phyloP scores from a whole-genome alignment of 2,797 vertebrate genomes.

The Linurgus olivaceus region DNA sequence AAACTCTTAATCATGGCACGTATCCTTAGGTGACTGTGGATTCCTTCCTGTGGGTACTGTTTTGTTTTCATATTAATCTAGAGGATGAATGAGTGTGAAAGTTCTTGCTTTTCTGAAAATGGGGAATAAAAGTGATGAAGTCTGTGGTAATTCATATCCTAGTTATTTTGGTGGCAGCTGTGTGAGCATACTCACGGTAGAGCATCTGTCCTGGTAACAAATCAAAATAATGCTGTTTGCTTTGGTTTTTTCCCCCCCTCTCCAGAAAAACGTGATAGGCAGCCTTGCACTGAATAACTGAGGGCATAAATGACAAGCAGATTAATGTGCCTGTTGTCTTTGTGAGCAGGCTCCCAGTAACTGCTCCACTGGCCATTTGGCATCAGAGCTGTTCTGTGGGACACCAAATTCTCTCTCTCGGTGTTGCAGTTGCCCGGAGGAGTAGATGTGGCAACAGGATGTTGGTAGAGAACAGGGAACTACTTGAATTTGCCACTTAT shows the following conservation, averaged over 20 bases:
- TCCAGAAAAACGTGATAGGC: not conserved
- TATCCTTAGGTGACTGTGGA: not conserved
- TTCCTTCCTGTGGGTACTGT: not conserved
- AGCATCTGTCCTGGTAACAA: not conserved
- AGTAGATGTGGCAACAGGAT: slow-evolving; percentile 64
- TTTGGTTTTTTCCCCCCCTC: not conserved
- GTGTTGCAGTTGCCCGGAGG: slow-evolving; percentile 52
- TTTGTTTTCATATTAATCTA: not conserved
- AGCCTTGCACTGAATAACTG: not conserved
- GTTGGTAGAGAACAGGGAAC: slow-evolving; percentile 61
- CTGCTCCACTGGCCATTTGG: slow-evolving; percentile 21
- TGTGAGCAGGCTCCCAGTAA: not conserved
- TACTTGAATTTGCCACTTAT: slow-evolving; percentile 31
- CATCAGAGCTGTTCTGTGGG: not conserved
- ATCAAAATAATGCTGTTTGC: not conserved
- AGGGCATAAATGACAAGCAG: not conserved
- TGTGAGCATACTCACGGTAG: not conserved
- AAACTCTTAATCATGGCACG: not conserved
- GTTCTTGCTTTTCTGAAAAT: not conserved
- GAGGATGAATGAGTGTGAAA: not conserved
- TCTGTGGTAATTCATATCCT: not conserved
- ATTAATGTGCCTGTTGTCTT: slow-evolving; percentile 35
- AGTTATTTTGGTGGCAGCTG: not conserved
- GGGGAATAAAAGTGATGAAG: slow-evolving; percentile 2
- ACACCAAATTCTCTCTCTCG: slow-evolving; percentile 8